Evolutionary conservation across 2,113 vertebrate genomes (phyloP).

Genomic region (Microcebus lehilahytsara): DNA sequence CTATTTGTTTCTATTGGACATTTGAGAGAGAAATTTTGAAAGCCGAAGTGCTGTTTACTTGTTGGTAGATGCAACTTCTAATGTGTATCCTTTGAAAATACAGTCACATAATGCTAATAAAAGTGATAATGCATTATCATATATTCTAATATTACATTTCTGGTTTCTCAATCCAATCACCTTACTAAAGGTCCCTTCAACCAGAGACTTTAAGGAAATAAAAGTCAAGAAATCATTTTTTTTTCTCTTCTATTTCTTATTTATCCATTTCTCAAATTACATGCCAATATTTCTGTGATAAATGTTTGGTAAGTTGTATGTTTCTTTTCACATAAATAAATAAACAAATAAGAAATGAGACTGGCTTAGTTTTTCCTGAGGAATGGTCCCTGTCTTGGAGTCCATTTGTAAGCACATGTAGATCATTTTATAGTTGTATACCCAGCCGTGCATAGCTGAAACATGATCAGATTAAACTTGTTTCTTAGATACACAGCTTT

Average conservation of each 20-base stretch:
- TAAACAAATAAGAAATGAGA: background rate
- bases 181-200: background rate
- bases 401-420: background rate
- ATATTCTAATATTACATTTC: background rate
- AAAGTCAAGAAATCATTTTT: background rate
- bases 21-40: background rate
- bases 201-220: background rate
- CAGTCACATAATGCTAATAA: background rate
- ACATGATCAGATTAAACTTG: slow-evolving; percentile 13
- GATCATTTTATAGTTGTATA: background rate
- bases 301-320: background rate
- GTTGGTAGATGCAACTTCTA: background rate
- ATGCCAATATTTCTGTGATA: background rate
- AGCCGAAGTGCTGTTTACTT: background rate
- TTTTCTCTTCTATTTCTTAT: background rate
- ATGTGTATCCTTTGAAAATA: background rate
- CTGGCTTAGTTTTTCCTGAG: background rate
- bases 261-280: background rate
- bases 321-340: background rate
- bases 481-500: background rate
- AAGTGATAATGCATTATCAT: background rate
- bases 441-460: background rate
- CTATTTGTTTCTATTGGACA: background rate
- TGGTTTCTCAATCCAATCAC: background rate
- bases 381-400: background rate